phyloP scores from a whole-genome alignment of 2,797 vertebrate genomes.

The Craterocephalus amniculus region DNA sequence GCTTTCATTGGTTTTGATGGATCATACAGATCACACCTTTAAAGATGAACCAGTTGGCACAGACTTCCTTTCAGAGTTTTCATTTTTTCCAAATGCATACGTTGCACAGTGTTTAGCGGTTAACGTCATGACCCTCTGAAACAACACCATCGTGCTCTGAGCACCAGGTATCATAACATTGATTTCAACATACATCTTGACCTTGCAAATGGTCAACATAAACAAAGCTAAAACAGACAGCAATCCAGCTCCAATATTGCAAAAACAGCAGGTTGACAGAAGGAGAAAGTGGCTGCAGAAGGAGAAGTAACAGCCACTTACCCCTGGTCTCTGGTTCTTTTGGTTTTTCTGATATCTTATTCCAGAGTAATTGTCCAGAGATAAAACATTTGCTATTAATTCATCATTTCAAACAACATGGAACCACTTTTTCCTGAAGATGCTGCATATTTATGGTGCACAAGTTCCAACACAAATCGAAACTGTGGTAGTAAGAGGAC shows the following conservation, averaged over 20 bases:
- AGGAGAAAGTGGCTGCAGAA: not conserved
- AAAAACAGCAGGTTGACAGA: not conserved
- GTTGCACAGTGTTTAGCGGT: no score
- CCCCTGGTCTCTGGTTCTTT: not conserved
- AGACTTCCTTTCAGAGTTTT: not conserved
- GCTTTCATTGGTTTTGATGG: no score
- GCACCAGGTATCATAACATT: not conserved
- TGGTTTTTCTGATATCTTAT: not conserved
- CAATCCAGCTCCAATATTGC: not conserved
- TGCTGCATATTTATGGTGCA: not conserved
- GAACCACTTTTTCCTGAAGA: not conserved
- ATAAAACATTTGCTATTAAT: slow-evolving; percentile 8
- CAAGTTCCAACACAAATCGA: not conserved
- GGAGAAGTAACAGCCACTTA: not conserved
- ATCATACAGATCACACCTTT: no score
- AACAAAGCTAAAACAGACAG: not conserved
- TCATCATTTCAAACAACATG: not conserved
- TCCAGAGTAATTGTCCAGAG: not conserved
- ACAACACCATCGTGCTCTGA: not conserved
- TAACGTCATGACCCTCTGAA: not conserved
- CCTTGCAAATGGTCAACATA: not conserved
- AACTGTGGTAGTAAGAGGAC: not conserved
- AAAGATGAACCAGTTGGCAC: not conserved
- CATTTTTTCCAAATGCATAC: not conserved
- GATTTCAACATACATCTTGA: not conserved